Conservation (phyloP, 2,888 invertebrate species). For the Drosophila cognata region DNA sequence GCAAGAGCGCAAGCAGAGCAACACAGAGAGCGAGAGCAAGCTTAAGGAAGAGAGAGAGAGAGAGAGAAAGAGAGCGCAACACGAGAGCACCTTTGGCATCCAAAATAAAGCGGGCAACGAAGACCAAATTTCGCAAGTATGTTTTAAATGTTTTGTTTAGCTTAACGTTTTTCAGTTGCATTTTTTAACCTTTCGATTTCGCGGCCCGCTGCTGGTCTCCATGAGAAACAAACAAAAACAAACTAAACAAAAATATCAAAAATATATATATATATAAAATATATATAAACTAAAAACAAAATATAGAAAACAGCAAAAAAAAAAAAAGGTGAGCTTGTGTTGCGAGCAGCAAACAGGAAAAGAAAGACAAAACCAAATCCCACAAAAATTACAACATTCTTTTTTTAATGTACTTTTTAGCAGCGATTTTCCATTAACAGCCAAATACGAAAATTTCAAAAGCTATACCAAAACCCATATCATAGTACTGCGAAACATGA, state of each 20-base stretch:
- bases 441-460: conserved; percentile 36
- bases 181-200: conserved; percentile 35
- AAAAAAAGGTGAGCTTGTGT: conserved; percentile 51
- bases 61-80: conserved; percentile 35
- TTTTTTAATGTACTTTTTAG: conserved; percentile 23
- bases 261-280: not conserved
- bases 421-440: conserved; percentile 57
- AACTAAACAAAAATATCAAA: conserved; percentile 7
- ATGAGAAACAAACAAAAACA: conserved; percentile 5
- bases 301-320: conserved; percentile 11
- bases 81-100: conserved; percentile 63
- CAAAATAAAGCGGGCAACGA: conserved; percentile 45
- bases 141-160: conserved; percentile 59
- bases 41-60: conserved; percentile 6
- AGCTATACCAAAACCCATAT: conserved; percentile 27
- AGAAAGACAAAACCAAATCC: conserved; percentile 4
- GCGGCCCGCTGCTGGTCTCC: conserved; percentile 20
- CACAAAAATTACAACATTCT: not conserved
- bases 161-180: conserved; percentile 45
- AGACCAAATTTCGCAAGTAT: conserved; percentile 69
- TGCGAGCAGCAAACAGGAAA: conserved; percentile 27
- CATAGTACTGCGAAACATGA: conserved; percentile 41
- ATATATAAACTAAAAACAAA: conserved; percentile 12
- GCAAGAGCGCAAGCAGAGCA: conserved; percentile 34
- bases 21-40: conserved; percentile 40